Base-by-base conservation (phyloP, 1,140 invertebrate species). In the Hylyphantes graminicola region DNA sequence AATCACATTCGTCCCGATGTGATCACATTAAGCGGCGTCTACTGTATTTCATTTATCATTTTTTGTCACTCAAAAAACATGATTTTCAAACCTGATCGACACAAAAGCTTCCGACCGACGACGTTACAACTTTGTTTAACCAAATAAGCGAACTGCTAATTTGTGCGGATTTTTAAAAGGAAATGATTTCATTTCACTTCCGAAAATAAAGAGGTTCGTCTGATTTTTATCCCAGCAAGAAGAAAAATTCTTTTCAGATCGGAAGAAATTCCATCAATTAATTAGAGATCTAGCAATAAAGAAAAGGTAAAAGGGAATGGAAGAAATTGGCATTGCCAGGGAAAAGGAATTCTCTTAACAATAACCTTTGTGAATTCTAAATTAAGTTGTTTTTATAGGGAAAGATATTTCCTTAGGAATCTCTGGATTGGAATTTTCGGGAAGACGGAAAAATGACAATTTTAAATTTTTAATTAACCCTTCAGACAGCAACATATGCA, bases 231-330 rank as follows among this genome's bases (percentile, higher is more conserved):
- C 72, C 57, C 54, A 51, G 55, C 72, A 1, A 12, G 17, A 15
- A n/a, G 10, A 21, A 35, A n/a, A 73, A 57, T 74, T 57, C 54
- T 74, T 74, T 74, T 59, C 54, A 11, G n/a, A 19, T 65, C 15
- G 51, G 17, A 15, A 15, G 19, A 74, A 74, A 55, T 74, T 74
- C 57, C 72, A 57, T 74, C 72, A 74, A 74, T 59, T 74, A 74
- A 74, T 74, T 74, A 74, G 72, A 74, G 72, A 57, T 74, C 54
- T 57, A 53, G 57, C 57, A 53, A 70, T 74, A 74, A 74, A 65
- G 35, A 21, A 74, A 74, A 57, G 72, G 51, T 15, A 19, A 15
- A 74, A 74, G 35, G 35, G 53, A 74, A 74, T 74, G 72, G 51
- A 21, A 19, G 21, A 74, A 74, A 74, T 74, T 35, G 35, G 72